Evolutionary conservation across 2,888 invertebrate species (phyloP), one percentile per base, ranked within the genome.

Genomic region (Timema cristinae): DNA sequence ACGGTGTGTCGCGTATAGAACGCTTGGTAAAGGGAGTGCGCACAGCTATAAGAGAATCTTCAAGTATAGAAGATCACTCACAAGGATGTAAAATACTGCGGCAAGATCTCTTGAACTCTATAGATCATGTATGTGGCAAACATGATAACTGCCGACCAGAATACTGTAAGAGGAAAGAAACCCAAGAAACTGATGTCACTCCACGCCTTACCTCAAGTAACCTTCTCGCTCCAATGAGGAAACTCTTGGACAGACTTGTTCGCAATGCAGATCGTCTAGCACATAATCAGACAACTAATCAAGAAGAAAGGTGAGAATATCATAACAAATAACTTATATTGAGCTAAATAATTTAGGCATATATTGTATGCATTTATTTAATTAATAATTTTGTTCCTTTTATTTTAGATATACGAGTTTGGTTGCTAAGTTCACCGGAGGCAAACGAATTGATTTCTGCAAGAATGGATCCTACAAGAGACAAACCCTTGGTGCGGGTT

Each of bases 1-100:
- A 47, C 32, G 63, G 47, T 48, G 16, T 63, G 7, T 6, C 63
- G 9, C 5, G 32, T 48, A 47, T 2, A 13, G 63, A 63, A 63
- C 63, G 63, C 16, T 48, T 63, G 10, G 47, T 63, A 32, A 63
- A 47, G 4, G 63, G 63, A 63, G 63, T 63, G 63, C 32, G 63
- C 32, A 63, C 47, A 48, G 63, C 63, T 9, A 32, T 63, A 7
- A 63, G 16, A 11, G 32, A 32, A 6, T 32, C 2, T 63, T 32
- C 47, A 63, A n/a, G n/a, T 59, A 8, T 59, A 11, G 6, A 11
- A 13, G 10, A 59, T 32, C n/a, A 59, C 5, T n/a, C 8, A 16
- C 5, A 59, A 59, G 59, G 16, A 59, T 59, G 59, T 59, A 32
- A 32, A 32, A 32, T 32, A 32, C 63, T 63, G 10, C 9, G 63